Evolutionary conservation across 2,888 invertebrate genomes (phyloP).

Genomic region (Harpalus rubripes): DNA sequence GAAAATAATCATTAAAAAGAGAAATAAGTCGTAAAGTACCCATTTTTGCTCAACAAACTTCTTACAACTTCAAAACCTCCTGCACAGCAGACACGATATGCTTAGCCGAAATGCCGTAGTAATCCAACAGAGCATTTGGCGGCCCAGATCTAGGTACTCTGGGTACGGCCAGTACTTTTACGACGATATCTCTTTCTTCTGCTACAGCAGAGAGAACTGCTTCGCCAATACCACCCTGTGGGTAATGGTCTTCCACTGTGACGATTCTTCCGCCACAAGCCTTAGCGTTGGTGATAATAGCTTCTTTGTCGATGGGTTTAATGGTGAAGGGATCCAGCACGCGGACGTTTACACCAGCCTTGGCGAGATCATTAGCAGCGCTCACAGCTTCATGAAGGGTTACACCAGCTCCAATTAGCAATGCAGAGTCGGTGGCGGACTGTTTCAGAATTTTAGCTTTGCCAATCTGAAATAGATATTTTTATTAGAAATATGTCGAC

Average conservation of each 20-base stretch:
- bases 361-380: slow-evolving; percentile 88
- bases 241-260: slow-evolving; percentile 98
- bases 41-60: slow-evolving; percentile 31
- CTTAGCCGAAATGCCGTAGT: slow-evolving; percentile 92
- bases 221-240: slow-evolving; percentile 97
- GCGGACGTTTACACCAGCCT: slow-evolving; percentile 86
- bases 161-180: slow-evolving; percentile 89
- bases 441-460: slow-evolving; percentile 89
- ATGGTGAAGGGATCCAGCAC: slow-evolving; percentile 97
- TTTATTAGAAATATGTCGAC: too few species aligned
- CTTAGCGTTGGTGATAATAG: slow-evolving; percentile 87
- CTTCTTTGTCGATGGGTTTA: slow-evolving; percentile 93
- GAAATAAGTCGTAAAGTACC: slow-evolving; percentile 22
- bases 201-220: slow-evolving; percentile 93
- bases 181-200: slow-evolving; percentile 83
- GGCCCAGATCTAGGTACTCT: slow-evolving; percentile 96
- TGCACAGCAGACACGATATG: slow-evolving; percentile 87
- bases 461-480: slow-evolving; percentile 80
- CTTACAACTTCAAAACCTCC: slow-evolving; percentile 80
- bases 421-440: slow-evolving; percentile 87
- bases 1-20: neutral
- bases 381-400: slow-evolving; percentile 94
- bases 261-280: slow-evolving; percentile 90
- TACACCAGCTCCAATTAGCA: slow-evolving; percentile 95
- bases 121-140: slow-evolving; percentile 90